These are phyloP conservation scores for Electrophaes corylata DNA, from an alignment of 2,888 invertebrate species.

Conservation along the genomic window DNA sequence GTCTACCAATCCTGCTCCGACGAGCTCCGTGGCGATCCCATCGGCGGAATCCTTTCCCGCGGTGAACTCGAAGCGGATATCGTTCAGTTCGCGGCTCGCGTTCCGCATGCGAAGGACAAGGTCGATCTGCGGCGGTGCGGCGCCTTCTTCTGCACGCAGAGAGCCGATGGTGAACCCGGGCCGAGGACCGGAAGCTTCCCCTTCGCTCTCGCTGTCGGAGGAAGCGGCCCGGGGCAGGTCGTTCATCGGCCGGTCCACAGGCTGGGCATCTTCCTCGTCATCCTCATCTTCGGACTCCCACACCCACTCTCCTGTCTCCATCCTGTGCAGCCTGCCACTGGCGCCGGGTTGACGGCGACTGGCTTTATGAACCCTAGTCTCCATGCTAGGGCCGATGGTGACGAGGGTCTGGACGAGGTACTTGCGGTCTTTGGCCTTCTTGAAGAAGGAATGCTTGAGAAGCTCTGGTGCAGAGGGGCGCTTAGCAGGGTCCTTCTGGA, in stretches of 20 bases:
- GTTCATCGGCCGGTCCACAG: slow-evolving; percentile 86
- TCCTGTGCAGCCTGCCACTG: slow-evolving; percentile 93
- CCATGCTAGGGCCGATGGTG: slow-evolving; percentile 94
- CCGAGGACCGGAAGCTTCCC: slow-evolving; percentile 42
- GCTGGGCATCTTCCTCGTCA: slow-evolving; percentile 80
- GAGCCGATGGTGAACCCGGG: slow-evolving; percentile 37
- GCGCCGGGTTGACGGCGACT: slow-evolving; percentile 94
- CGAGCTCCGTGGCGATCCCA: slow-evolving; percentile 98
- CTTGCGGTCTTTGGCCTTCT: slow-evolving; percentile 97
- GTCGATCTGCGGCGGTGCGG: slow-evolving; percentile 87
- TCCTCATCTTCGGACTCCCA: slow-evolving; percentile 98
- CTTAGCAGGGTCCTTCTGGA: slow-evolving; percentile 98
- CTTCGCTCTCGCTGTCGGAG: slow-evolving; percentile 85
- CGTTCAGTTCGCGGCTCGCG: slow-evolving; percentile 96
- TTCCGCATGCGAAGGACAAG: slow-evolving; percentile 96
- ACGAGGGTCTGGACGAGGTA: slow-evolving; percentile 94
- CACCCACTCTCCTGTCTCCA: slow-evolving; percentile 98
- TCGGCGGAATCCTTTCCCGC: slow-evolving; percentile 96
- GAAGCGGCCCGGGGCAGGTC: slow-evolving; percentile 84
- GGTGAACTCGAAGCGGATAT: slow-evolving; percentile 99
- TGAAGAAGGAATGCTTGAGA: slow-evolving; percentile 99
- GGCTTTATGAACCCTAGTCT: slow-evolving; percentile 95
- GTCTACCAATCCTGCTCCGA: slow-evolving; percentile 98
- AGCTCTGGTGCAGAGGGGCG: slow-evolving; percentile 98
- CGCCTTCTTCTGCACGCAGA: slow-evolving; percentile 45